These are phyloP conservation scores for Redunca redunca DNA, from an alignment of 2,113 vertebrate species.

Conservation along the genomic window DNA sequence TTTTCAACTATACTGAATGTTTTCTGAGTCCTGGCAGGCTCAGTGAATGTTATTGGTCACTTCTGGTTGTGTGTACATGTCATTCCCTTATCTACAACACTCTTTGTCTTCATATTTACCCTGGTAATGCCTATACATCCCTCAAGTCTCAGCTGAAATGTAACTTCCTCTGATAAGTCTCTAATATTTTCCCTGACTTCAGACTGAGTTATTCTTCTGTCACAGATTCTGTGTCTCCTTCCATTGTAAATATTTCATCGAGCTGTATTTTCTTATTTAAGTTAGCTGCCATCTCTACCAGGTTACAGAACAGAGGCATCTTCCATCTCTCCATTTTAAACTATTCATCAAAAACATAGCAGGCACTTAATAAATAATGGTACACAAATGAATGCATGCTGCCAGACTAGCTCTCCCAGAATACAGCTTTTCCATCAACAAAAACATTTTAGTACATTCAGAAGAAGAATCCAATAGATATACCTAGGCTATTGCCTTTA, in stretches of 20 bases:
- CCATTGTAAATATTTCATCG: background rate
- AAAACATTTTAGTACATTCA: background rate
- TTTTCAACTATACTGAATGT: background rate
- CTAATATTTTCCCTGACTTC: background rate
- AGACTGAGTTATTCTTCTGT: background rate
- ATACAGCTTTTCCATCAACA: background rate
- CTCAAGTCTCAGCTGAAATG: background rate
- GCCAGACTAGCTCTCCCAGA: background rate
- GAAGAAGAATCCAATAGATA: background rate
- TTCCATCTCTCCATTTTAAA: background rate
- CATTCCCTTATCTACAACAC: background rate
- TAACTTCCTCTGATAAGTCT: background rate
- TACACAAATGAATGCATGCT: background rate
- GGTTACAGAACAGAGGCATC: background rate
- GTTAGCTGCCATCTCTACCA: background rate
- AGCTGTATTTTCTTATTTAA: background rate
- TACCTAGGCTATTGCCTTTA: background rate
- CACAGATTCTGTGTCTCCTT: background rate
- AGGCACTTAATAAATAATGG: background rate
- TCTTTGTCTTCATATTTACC: background rate
- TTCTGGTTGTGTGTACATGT: background rate
- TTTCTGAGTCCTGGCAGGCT: background rate
- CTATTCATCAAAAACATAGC: background rate
- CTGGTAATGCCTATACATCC: background rate
- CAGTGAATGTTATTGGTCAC: background rate